These are phyloP conservation scores for Macquaria ambigua DNA, from an alignment of 2,113 vertebrate species.

Conservation along the genomic window DNA sequence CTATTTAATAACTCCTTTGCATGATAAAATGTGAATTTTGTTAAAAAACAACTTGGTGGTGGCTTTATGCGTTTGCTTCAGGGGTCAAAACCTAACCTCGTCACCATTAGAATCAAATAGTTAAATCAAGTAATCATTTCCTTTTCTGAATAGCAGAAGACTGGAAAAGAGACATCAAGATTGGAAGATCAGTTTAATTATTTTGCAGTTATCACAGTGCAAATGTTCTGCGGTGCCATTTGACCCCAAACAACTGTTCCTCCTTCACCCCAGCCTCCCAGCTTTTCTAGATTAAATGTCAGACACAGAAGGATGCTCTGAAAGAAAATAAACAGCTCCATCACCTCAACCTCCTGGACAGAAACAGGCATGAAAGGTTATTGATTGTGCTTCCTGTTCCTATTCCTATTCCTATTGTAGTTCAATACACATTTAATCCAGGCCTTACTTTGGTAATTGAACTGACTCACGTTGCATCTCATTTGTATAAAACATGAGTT, in stretches of 20 bases:
- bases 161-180: background rate
- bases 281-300: constrained; percentile 33
- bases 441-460: background rate
- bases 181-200: background rate
- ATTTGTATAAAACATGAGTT: background rate
- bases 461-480: background rate
- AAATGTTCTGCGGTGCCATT: constrained; percentile 3
- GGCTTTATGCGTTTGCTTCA: background rate
- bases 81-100: constrained; percentile 1
- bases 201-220: background rate
- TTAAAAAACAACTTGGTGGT: background rate
- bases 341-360: constrained; percentile 21
- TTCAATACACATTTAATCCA: background rate
- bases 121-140: background rate
- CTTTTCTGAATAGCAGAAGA: background rate
- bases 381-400: constrained; percentile 35
- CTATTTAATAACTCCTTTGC: background rate
- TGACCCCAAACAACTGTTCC: constrained; percentile 42
- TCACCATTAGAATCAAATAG: background rate
- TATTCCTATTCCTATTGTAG: too few species aligned
- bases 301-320: constrained; percentile 30
- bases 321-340: constrained; percentile 23
- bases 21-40: background rate
- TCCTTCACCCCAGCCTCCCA: background rate
- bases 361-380: constrained; percentile 32